Base-by-base conservation (phyloP, 1,140 invertebrate genomes). In the Aphelenchoides fujianensis region DNA sequence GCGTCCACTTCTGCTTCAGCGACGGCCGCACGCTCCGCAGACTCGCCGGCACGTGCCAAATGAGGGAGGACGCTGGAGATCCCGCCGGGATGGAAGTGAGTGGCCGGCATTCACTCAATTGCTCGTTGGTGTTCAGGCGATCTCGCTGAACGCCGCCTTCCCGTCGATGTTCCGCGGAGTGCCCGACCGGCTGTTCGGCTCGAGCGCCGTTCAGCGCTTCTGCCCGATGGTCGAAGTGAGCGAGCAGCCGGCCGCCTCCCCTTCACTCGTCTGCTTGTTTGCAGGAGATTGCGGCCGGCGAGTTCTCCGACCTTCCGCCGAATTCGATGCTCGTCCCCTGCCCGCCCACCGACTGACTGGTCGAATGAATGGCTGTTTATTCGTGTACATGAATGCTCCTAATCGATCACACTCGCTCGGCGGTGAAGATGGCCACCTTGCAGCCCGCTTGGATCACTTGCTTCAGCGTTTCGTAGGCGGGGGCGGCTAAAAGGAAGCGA, bases 401-500 rank as follows among this genome's bases (percentile, higher is more conserved):
- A 66, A 67, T 53, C 30, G 30, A 19, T 76, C 67, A 81, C 32
- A 97, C 88, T 82, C 90, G 89, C 88, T 98, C 95, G 0, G 95
- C 95, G 73, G 98, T 89, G 81, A 90, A 91, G 75, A 99, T 97
- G 16, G 96, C 96, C 2, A 89, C 90, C 86, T 92, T 93, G 85
- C 95, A 98, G 1, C 94, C 94, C 41, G 90, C 82, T 87, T 97
- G 96, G 62, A 99, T 96, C 16, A 91, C 88, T 78, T 90, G 88
- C 7, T 91, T 90, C 27, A 98, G 85, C 0, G 89, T 88, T 80
- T 90, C 86, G 84, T 98, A 98, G 77, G 94, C 91, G 0, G 95
- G 94, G 2, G 95, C 92, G 80, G n/a, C n/a, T n/a, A n/a, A n/a
- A n/a, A n/a, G n/a, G n/a, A n/a, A n/a, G n/a, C n/a, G n/a, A n/a